Conservation (phyloP, 2,113 vertebrate genomes). For the Calonectris borealis region DNA sequence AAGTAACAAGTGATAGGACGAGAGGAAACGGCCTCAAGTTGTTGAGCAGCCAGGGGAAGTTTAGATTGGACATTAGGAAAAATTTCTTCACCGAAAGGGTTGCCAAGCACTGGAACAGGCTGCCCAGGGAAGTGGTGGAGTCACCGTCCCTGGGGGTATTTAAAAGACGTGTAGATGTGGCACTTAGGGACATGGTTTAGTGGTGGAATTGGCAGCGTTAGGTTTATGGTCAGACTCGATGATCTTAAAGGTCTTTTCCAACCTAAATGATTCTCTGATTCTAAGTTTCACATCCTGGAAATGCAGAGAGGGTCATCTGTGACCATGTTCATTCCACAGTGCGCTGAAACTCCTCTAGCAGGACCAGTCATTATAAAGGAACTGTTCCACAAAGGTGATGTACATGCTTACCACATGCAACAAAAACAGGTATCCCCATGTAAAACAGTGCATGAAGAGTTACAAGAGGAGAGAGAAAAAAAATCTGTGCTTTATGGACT, state of each 20-base stretch:
- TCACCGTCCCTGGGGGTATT: not conserved
- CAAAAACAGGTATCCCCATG: rapidly evolving
- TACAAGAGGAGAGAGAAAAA: not conserved
- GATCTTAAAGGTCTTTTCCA: not conserved
- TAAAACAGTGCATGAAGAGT: not conserved
- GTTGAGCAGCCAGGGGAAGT: not conserved
- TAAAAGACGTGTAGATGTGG: not conserved
- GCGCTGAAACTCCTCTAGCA: not conserved
- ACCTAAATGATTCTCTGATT: not conserved
- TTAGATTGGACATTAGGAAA: not conserved
- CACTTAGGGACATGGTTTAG: not conserved
- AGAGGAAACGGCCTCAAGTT: not conserved
- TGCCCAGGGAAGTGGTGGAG: not conserved
- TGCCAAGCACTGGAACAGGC: not conserved
- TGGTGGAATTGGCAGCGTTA: not conserved
- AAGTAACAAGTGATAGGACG: rapidly evolving
- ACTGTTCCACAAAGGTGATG: not conserved
- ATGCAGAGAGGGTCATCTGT: not conserved
- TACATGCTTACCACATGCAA: rapidly evolving
- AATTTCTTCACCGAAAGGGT: not conserved
- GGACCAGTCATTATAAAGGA: not conserved
- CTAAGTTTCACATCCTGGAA: not conserved
- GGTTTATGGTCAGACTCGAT: not conserved
- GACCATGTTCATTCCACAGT: rapidly evolving
- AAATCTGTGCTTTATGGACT: not conserved